These are phyloP conservation scores for Onychomys torridus DNA, from an alignment of 2,797 vertebrate species.

Conservation along the genomic window DNA sequence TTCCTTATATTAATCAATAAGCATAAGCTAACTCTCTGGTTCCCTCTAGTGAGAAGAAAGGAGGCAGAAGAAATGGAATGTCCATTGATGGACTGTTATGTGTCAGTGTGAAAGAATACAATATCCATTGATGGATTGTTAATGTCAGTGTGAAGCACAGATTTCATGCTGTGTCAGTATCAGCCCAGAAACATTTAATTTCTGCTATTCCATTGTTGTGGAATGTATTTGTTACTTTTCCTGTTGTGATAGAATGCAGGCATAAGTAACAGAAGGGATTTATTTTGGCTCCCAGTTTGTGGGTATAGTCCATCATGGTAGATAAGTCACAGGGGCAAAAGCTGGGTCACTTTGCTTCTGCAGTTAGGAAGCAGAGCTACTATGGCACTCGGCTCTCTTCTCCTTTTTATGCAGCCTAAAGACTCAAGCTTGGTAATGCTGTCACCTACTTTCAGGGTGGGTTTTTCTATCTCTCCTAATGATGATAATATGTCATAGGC, in stretches of 20 bases:
- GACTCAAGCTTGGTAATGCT: background rate
- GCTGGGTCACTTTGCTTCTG: background rate
- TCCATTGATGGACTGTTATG: background rate
- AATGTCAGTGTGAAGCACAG: background rate
- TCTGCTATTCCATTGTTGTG: background rate
- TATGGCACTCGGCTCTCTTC: background rate
- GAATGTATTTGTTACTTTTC: background rate
- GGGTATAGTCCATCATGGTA: background rate
- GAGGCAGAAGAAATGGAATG: background rate
- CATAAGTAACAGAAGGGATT: background rate
- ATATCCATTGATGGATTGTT: background rate
- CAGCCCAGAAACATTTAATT: background rate
- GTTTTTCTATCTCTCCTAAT: background rate
- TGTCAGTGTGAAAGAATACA: background rate
- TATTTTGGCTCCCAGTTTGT: background rate
- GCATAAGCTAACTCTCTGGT: background rate
- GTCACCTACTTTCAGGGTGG: background rate
- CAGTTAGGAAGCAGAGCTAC: background rate
- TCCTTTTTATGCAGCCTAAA: background rate
- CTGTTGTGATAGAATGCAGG: background rate
- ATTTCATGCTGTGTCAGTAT: background rate
- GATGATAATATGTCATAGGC: background rate
- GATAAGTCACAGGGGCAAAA: background rate
- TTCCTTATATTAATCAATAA: conserved; percentile 1
- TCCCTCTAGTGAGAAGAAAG: background rate